These are phyloP conservation scores for Microhierax caerulescens DNA, from an alignment of 2,797 vertebrate species.

Conservation along the genomic window DNA sequence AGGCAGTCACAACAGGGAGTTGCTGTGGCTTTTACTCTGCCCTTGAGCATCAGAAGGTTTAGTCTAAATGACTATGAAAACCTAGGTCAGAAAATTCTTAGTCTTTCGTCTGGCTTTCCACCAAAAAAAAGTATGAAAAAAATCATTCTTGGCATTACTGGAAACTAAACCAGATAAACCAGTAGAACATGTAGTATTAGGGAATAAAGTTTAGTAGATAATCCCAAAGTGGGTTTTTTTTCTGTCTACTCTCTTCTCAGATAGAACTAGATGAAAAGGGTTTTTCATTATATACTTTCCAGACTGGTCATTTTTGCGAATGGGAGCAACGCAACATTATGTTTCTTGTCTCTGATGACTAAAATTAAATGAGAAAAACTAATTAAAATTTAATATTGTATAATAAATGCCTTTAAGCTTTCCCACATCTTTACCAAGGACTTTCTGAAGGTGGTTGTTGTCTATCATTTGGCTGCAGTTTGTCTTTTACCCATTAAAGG, in stretches of 20 bases:
- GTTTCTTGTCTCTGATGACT: neutral
- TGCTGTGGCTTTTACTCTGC: neutral
- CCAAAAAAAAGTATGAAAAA: accelerated
- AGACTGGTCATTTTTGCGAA: neutral
- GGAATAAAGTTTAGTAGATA: neutral
- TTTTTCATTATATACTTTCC: neutral
- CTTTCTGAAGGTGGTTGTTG: neutral
- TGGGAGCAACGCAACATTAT: neutral
- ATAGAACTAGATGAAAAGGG: neutral
- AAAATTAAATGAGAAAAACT: neutral
- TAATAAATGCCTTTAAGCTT: neutral
- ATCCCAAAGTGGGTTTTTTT: neutral
- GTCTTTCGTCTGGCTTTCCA: neutral
- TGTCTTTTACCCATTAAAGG: neutral
- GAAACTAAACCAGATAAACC: neutral
- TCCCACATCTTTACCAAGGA: neutral
- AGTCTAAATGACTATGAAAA: neutral
- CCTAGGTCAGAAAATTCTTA: neutral
- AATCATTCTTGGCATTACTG: neutral
- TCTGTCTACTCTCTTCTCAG: neutral
- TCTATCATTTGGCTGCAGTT: neutral
- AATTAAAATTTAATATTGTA: neutral
- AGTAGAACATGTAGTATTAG: neutral
- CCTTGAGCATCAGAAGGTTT: neutral
- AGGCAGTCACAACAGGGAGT: neutral